Base-by-base conservation (phyloP, 2,797 vertebrate species). In the Lindbergichthys nudifrons region DNA sequence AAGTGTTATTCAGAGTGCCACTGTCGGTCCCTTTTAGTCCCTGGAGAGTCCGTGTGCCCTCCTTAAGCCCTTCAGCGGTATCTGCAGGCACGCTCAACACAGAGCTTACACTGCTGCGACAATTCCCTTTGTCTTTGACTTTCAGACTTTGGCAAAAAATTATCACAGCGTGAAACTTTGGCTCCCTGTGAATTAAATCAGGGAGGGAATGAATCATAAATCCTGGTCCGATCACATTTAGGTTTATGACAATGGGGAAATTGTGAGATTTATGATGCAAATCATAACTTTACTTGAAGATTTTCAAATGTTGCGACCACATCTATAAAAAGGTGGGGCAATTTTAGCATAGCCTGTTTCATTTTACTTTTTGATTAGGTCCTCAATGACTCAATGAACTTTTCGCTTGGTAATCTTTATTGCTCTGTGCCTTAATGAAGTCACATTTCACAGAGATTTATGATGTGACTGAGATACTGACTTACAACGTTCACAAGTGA, bases 391-490 rank as follows among this genome's bases (percentile, higher is more conserved):
- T 82, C 61, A 75, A 70, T 91, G 86, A 88, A 86, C 84, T 89
- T 87, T 87, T 87, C 65, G 67, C 82, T 81, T 10, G 16, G 68
- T 84, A 75, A 90, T 88, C 80, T 93, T 92, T 90, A 93, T 87
- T 80, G 83, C 85, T 69, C 65, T n/a, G 36, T 73, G 60, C 77
- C 72, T 84, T 86, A 88, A 92, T 92, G 73, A 91, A 90, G 89
- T 91, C 74, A 85, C 86, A 92, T 89, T 88, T 89, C 88, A 88
- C 77, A 42, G 54, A 84, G 88, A 93, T 85, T 90, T 87, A 88
- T 10, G 54, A 72, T 67, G 39, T 57, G 72, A 67, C 78, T 59
- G 48, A 77, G 84, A 91, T 63, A 56, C 82, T 82, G 80, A 87
- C 58, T 76, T 84, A 87, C 54, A 77, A 81, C 75, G 84, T 79